These are phyloP conservation scores for Pantelozetes paolii DNA, from an alignment of 2,888 invertebrate genomes.

Conservation along the genomic window DNA sequence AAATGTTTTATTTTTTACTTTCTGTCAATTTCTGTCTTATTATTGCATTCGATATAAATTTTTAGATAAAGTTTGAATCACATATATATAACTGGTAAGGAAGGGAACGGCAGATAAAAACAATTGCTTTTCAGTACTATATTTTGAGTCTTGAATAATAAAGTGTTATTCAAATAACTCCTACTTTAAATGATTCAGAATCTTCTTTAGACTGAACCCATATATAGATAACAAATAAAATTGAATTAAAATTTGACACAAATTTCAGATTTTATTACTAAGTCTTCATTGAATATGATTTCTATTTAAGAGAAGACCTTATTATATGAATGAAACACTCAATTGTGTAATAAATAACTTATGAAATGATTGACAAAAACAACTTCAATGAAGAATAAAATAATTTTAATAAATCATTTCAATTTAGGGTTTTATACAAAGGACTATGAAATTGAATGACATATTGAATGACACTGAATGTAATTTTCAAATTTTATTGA, in stretches of 20 bases:
- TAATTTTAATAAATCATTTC: no score
- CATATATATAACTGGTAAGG: no score
- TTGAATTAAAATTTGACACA: constrained; percentile 8
- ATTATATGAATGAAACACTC: neutral
- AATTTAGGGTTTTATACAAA: no score
- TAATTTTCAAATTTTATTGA: no score
- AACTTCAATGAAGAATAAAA: neutral
- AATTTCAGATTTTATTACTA: neutral
- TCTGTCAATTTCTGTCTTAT: no score
- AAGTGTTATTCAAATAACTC: constrained; percentile 14
- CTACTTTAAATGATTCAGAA: constrained; percentile 29
- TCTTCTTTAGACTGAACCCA: neutral
- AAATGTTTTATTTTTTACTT: no score
- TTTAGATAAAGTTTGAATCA: no score
- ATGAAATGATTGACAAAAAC: neutral
- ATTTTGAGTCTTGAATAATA: neutral
- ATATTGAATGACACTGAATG: no score
- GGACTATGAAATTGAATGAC: no score
- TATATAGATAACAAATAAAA: constrained; percentile 16
- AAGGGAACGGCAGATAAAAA: neutral
- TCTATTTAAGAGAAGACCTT: constrained; percentile 1
- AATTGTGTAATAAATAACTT: constrained; percentile 14
- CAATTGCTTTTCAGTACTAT: neutral
- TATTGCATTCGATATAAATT: no score
- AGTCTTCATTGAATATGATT: neutral